Percentiles rank a stretch among this genome's conserved stretches.
phyloP scores from a whole-genome alignment of 2,888 invertebrate species.

The Cosmopolites sordidus region DNA sequence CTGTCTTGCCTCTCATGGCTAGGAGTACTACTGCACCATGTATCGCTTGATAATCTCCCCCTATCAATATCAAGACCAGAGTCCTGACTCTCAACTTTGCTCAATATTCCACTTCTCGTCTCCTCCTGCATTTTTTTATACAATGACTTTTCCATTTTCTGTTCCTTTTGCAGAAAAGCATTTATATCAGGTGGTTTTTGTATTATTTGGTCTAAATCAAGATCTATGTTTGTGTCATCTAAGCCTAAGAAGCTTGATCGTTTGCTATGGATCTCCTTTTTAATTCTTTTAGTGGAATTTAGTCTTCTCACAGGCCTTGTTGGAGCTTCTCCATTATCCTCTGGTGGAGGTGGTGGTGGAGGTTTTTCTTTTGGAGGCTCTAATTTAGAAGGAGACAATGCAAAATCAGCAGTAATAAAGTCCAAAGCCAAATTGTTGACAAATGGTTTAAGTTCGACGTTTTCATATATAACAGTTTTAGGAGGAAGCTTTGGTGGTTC shows the following conservation, averaged over 20 bases:
- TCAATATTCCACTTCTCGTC: constrained; percentile 38
- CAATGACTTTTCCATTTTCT: constrained; percentile 70
- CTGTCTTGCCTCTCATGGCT: constrained; percentile 75
- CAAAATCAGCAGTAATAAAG: constrained; percentile 48
- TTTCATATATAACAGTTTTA: constrained; percentile 52
- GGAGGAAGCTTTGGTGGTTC: constrained; percentile 21
- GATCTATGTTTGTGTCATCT: constrained; percentile 67
- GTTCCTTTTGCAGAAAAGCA: constrained; percentile 73
- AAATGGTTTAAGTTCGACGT: constrained; percentile 47
- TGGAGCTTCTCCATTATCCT: constrained; percentile 58
- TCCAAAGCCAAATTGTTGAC: constrained; percentile 39
- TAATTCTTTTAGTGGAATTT: constrained; percentile 79
- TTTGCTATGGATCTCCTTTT: constrained; percentile 78
- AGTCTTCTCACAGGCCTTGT: constrained; percentile 58
- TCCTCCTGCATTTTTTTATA: constrained; percentile 56
- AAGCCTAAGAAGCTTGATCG: constrained; percentile 82
- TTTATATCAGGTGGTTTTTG: constrained; percentile 74
- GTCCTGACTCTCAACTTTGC: constrained; percentile 63
- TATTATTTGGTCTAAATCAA: constrained; percentile 59
- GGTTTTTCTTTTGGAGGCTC: constrained; percentile 54
- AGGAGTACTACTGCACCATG: constrained; percentile 52
- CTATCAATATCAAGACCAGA: constrained; percentile 71
- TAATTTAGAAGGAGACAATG: constrained; percentile 56
- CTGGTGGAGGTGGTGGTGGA: constrained; percentile 55
- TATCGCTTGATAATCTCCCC: constrained; percentile 53